phyloP scores from a whole-genome alignment of 1,140 invertebrate genomes.

The Drosophila seguyi region DNA sequence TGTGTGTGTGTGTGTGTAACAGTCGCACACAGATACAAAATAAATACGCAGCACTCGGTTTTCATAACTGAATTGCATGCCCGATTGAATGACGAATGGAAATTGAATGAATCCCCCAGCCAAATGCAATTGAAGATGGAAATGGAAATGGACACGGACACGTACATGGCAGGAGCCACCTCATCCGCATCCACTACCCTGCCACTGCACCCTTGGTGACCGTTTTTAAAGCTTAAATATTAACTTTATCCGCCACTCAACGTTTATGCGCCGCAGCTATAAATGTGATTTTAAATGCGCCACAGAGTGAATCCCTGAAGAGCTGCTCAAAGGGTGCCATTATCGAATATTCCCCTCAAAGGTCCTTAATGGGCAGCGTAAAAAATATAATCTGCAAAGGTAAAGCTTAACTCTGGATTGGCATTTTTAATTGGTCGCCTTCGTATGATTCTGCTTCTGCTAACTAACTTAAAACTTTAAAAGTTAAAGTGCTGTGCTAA shows the following conservation, averaged over 20 bases:
- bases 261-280: conserved; percentile 17
- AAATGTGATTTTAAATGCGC: conserved; percentile 41
- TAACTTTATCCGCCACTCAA: conserved; percentile 46
- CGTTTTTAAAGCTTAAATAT: conserved; percentile 50
- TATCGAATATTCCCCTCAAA: conserved; percentile 12
- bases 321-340: conserved; percentile 8
- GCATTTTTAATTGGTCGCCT: conserved; percentile 3
- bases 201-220: conserved; percentile 5
- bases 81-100: conserved; percentile 65
- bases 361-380: background rate
- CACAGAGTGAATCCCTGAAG: conserved; percentile 21
- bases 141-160: conserved; percentile 39
- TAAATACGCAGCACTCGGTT: conserved; percentile 66
- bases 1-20: background rate
- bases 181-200: background rate
- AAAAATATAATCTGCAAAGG: background rate
- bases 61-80: conserved; percentile 71
- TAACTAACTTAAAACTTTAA: background rate
- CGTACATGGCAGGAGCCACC: conserved; percentile 13
- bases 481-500: conserved; percentile 15
- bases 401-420: conserved; percentile 10
- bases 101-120: conserved; percentile 56
- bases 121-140: conserved; percentile 59
- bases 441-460: conserved; percentile 4
- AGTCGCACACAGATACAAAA: conserved; percentile 49